Base-by-base conservation (phyloP, 2,888 invertebrate species). In the Endomychus coccineus region DNA sequence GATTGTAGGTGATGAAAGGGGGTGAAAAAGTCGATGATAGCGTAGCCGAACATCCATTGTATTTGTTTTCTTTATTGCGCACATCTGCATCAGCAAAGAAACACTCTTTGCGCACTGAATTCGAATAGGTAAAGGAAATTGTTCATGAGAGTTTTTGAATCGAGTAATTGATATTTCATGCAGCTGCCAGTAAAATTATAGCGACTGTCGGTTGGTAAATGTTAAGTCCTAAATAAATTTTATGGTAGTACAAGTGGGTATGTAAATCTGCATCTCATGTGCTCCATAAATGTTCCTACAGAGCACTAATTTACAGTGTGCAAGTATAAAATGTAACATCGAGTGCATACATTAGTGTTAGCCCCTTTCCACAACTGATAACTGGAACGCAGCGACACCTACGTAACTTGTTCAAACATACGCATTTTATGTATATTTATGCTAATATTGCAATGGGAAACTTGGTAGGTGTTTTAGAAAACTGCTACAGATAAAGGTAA, bases 401-500 rank as follows among this genome's bases (percentile, higher is more conserved):
- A 38, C 38, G 23, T 38, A 7, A 16, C 34, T 33, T 34, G 32
- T 38, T 38, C 28, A 38, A 38, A 34, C 34, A 38, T 34, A 34
- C 39, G 39, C 39, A 39, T 39, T 39, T 39, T 39, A 39, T 39
- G 39, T 34, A 39, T 34, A 39, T 39, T 39, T 39, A 39, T 39
- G 39, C 34, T 30, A 39, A 39, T 39, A n/a, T 16, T 17, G 12
- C 14, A 30, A 32, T 37, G 36, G 34, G 37, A 40, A 40, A 37
- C 40, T 40, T 34, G 37, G 40, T 37, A 40, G 40, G 40, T 40
- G 40, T 40, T 37, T 40, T 34, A 33, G 34, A 36, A 34, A 39
- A 39, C 31, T 34, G 34, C 30, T 39, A 30, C 30, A 30, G 39
- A 39, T 39, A 39, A 39, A 35, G 30, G 29, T 25, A 23, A 39